Evolutionary conservation across 2,797 vertebrate species (phyloP).

Genomic region (Rhinophrynus dorsalis): DNA sequence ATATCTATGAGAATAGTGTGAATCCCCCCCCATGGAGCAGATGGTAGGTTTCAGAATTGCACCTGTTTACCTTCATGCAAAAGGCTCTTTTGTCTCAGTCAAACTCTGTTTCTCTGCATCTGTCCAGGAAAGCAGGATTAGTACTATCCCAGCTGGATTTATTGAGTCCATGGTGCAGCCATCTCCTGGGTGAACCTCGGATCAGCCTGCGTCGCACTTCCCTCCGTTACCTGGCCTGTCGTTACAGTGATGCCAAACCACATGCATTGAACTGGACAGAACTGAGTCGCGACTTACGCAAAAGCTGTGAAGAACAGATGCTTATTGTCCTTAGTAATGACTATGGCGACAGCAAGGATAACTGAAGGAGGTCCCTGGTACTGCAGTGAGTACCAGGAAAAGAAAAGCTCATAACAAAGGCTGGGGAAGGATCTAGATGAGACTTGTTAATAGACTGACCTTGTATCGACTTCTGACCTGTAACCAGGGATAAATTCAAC

Average conservation of each 20-base stretch:
- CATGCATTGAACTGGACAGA: constrained; percentile 90
- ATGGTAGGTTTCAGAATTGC: too few relatives aligned
- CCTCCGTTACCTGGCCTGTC: constrained; percentile 90
- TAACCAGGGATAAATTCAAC: background rate
- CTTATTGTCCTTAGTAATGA: constrained; percentile 93
- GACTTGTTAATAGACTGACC: constrained; percentile 6
- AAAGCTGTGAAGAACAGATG: constrained; percentile 92
- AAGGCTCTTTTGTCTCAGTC: too few relatives aligned
- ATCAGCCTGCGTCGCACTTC: constrained; percentile 88
- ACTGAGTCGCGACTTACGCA: constrained; percentile 88
- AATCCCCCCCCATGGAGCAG: too few relatives aligned
- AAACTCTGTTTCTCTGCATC: constrained; percentile 22
- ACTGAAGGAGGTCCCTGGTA: constrained; percentile 56
- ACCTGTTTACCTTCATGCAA: too few relatives aligned
- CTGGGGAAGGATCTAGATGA: constrained; percentile 6
- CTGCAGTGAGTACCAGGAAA: constrained; percentile 9
- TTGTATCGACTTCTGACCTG: background rate
- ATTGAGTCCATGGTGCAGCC: constrained; percentile 88
- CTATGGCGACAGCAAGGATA: constrained; percentile 91
- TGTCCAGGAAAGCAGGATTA: constrained; percentile 88
- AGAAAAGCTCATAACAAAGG: background rate
- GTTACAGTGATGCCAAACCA: constrained; percentile 94
- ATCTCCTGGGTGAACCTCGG: constrained; percentile 92
- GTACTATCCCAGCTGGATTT: constrained; percentile 92
- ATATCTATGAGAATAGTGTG: too few relatives aligned